Conservation (phyloP, 2,888 invertebrate species). For the Eutolmus rufibarbis region DNA sequence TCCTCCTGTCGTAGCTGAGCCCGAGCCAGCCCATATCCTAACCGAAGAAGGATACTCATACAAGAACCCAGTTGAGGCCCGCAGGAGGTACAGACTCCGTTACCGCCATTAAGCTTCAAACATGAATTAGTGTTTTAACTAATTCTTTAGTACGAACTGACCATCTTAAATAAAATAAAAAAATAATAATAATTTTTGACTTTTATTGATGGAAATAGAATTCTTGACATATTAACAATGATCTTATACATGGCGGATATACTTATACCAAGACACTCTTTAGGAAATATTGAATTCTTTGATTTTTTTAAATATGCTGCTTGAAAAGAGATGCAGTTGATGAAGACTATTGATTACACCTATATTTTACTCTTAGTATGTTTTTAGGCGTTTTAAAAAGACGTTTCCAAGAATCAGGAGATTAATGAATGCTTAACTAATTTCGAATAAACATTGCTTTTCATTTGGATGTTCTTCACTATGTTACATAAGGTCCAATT, state of each 20-base stretch:
- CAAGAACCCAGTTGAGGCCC: not conserved
- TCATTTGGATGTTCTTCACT: too few species aligned
- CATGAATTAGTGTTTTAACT: slow-evolving; percentile 18
- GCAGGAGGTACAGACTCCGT: slow-evolving; percentile 14
- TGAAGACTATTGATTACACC: too few species aligned
- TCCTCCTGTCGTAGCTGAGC: not conserved
- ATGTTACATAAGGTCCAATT: too few species aligned
- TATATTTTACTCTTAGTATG: too few species aligned
- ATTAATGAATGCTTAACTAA: too few species aligned
- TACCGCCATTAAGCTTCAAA: not conserved
- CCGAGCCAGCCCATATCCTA: not conserved
- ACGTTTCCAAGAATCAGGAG: too few species aligned
- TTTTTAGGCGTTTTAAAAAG: too few species aligned
- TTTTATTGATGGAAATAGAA: not conserved
- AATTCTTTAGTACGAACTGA: not conserved
- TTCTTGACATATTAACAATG: not conserved
- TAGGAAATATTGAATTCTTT: too few species aligned
- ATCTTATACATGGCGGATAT: not conserved
- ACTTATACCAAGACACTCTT: too few species aligned
- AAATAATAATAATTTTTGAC: not conserved
- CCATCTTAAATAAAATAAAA: not conserved
- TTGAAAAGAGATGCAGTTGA: too few species aligned
- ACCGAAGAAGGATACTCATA: not conserved
- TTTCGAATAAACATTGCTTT: too few species aligned
- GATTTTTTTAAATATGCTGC: too few species aligned